phyloP scores from a whole-genome alignment of 1,140 invertebrate genomes.

The Euwallacea fornicatus region DNA sequence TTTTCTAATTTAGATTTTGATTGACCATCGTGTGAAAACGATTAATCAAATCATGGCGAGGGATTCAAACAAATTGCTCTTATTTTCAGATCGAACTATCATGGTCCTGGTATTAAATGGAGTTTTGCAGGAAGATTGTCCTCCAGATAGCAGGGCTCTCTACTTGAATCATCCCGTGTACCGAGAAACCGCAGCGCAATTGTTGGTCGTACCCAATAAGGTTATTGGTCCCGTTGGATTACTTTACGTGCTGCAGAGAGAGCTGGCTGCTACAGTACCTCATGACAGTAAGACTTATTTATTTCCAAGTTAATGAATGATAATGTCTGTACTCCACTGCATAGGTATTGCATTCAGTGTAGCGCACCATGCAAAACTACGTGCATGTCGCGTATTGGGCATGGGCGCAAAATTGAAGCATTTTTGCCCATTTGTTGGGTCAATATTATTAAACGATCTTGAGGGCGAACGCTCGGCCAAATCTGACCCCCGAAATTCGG shows the following conservation, averaged over 20 bases:
- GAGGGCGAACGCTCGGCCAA: no score
- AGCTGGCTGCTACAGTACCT: conserved; percentile 85
- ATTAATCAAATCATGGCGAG: background rate
- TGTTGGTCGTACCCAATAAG: conserved; percentile 74
- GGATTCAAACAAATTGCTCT: background rate
- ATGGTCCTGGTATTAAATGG: conserved; percentile 89
- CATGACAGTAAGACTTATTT: conserved; percentile 77
- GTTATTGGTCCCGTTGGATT: conserved; percentile 81
- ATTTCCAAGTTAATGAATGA: conserved; percentile 5
- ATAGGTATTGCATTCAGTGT: no score
- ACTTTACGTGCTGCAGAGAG: conserved; percentile 86
- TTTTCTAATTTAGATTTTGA: conserved; percentile 1
- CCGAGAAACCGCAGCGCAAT: conserved; percentile 77
- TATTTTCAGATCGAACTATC: conserved; percentile 46
- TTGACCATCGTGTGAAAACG: background rate
- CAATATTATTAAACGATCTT: no score
- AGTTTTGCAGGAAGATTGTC: conserved; percentile 81
- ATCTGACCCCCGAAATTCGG: no score
- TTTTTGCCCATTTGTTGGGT: no score
- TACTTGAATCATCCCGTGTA: conserved; percentile 81
- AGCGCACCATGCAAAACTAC: no score
- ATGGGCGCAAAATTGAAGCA: no score
- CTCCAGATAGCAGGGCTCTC: conserved; percentile 75
- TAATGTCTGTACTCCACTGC: background rate
- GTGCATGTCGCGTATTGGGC: no score